Evolutionary conservation across 2,113 vertebrate genomes (phyloP), one percentile per base, ranked within the genome.

Genomic region (Psammodynastes pulverulentus): DNA sequence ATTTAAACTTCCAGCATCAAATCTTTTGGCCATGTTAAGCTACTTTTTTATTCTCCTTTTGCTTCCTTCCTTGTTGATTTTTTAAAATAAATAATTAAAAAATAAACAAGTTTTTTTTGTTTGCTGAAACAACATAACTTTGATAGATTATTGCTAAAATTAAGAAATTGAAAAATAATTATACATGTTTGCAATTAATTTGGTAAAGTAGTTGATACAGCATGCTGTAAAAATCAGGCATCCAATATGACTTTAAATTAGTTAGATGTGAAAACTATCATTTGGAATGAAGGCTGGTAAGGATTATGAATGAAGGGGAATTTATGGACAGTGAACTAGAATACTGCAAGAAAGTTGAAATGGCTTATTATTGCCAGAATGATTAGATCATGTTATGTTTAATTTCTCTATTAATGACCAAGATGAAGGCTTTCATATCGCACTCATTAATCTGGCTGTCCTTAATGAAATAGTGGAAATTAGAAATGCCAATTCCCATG

Each of bases 241-340:
- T 93, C 17, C 92, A 94, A 54, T 94, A 94, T 94, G 92, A 93
- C 92, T 95, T 96, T 92, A 93, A 95, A 92, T 92, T 93, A 56
- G 6, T 5, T 94, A 51, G 91, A 90, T 95, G 88, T 90, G 17
- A 93, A 94, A 84, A 13, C 48, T 94, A 34, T 93, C 12, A 46
- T 91, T 84, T 95, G 67, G 48, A 94, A 91, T 93, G 92, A 92
- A 87, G 46, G 90, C 23, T 92, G 54, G 58, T 95, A 86, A 93
- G 93, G 46, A 91, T 52, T 92, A 19, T 67, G 95, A 96, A 93
- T 89, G 94, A 94, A 95, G 15, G 1, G 45, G 51, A 96, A 95
- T 49, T 48, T 12, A 95, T 91, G 87, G 96, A 15, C 4, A 85
- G 29, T 46, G 91, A 92, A 93, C 93, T 3, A 94, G 39, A 87